Percentiles rank a stretch among this genome's conserved stretches.
Evolutionary conservation across 2,113 vertebrate species (phyloP).

Genomic region (Recurvirostra avosetta): DNA sequence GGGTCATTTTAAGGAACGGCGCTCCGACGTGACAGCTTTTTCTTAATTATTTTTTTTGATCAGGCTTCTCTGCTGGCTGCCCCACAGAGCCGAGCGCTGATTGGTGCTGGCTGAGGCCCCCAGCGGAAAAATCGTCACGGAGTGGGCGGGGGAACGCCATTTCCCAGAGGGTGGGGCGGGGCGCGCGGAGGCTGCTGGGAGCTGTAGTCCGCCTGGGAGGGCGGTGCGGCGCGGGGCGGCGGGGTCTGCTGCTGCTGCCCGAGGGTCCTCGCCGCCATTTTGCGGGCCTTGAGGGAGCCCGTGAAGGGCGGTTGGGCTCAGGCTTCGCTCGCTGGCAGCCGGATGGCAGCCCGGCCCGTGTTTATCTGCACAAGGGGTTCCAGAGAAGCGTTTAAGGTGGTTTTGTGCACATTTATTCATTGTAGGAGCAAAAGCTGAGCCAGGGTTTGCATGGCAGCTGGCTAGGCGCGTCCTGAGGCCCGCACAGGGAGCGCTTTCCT

Average conservation of each 20-base stretch:
- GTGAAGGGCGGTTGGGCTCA: rapidly evolving
- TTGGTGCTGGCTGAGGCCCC: not conserved
- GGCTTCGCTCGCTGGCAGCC: rapidly evolving
- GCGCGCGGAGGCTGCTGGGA: not conserved
- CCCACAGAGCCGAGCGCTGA: not conserved
- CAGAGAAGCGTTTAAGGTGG: rapidly evolving
- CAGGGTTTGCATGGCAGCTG: not conserved
- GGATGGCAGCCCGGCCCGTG: no score
- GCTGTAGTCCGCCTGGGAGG: not conserved
- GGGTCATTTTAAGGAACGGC: not conserved
- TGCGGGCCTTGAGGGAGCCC: not conserved
- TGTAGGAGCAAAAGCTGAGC: not conserved
- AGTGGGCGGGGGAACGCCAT: not conserved
- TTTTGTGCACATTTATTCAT: not conserved
- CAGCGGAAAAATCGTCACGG: rapidly evolving
- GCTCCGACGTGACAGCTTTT: no score
- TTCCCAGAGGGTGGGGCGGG: not conserved
- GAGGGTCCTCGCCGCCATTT: not conserved
- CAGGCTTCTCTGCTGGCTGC: rapidly evolving
- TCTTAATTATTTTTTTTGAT: not conserved
- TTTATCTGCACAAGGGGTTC: rapidly evolving
- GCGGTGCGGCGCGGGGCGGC: rapidly evolving
- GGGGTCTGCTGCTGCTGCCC: no score
- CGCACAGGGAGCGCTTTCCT: rapidly evolving
- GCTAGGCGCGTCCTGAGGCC: rapidly evolving